A percentile compares a stretch with the other conserved stretches of the same genome.
Conservation (phyloP, 2,888 invertebrate species). For the Habroteleia sp. region DNA sequence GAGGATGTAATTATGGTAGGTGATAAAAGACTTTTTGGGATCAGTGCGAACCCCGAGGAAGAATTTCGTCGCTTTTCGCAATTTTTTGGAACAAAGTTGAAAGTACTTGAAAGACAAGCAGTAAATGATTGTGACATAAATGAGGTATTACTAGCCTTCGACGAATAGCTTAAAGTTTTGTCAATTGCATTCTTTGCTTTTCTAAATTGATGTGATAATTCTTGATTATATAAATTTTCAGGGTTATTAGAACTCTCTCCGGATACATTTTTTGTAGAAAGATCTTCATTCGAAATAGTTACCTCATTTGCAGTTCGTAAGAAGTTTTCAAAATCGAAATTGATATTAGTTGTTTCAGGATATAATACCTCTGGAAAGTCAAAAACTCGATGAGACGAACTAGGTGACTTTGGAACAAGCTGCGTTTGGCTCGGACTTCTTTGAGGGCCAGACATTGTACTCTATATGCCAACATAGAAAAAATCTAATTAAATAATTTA, state of each 20-base stretch:
- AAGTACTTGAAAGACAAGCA: slow-evolving; percentile 67
- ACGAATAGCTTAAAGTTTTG: slow-evolving; percentile 74
- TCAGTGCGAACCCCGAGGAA: slow-evolving; percentile 70
- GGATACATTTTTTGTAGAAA: no score
- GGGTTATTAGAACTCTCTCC: slow-evolving; percentile 64
- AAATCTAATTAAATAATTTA: no score
- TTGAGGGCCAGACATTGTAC: slow-evolving; percentile 82
- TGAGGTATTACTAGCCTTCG: slow-evolving; percentile 69
- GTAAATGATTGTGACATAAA: slow-evolving; percentile 44
- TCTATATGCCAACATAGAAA: no score
- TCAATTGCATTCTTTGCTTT: slow-evolving; percentile 70
- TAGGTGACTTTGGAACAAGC: slow-evolving; percentile 83
- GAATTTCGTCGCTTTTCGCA: slow-evolving; percentile 70
- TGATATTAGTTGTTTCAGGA: slow-evolving; percentile 71
- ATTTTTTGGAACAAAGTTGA: slow-evolving; percentile 67
- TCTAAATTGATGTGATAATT: slow-evolving; percentile 72
- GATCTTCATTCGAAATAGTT: slow-evolving; percentile 51
- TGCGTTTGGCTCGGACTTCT: slow-evolving; percentile 82
- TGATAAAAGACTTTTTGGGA: slow-evolving; percentile 70
- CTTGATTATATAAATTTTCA: slow-evolving; percentile 64
- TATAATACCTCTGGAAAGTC: slow-evolving; percentile 74
- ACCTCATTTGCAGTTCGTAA: slow-evolving; percentile 55
- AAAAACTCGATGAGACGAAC: slow-evolving; percentile 82
- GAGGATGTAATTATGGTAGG: slow-evolving; percentile 70
- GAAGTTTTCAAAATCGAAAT: slow-evolving; percentile 74